Conservation (phyloP, 1,140 invertebrate species). For the Drosophila mayri region DNA sequence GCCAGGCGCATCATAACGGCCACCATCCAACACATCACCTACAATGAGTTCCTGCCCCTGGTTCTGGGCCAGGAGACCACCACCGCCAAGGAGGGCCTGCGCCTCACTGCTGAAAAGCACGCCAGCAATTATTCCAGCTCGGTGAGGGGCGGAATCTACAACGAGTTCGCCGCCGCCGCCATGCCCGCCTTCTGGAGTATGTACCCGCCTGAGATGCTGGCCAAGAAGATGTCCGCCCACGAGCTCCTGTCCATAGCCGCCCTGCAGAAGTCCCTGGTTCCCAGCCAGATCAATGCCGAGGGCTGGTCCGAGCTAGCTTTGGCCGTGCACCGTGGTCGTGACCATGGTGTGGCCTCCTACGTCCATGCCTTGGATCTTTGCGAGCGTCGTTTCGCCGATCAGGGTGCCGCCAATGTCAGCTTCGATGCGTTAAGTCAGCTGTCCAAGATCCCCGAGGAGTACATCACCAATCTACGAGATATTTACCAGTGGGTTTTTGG, state of each 20-base stretch:
- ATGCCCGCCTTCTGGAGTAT: conserved; percentile 92
- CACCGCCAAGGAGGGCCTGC: conserved; percentile 83
- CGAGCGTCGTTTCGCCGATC: conserved; percentile 86
- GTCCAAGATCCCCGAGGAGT: conserved; percentile 76
- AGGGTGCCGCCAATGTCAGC: conserved; percentile 65
- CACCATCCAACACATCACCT: conserved; percentile 93
- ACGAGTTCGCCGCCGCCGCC: conserved; percentile 91
- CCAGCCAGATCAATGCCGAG: conserved; percentile 68
- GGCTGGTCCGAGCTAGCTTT: conserved; percentile 86
- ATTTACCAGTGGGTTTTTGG: conserved; percentile 74
- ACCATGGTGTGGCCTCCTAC: conserved; percentile 96
- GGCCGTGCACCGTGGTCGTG: conserved; percentile 90
- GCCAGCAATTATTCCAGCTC: conserved; percentile 91
- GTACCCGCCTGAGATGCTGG: conserved; percentile 86
- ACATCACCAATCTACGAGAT: conserved; percentile 77
- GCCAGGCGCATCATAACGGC: conserved; percentile 91
- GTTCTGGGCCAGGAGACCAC: conserved; percentile 88
- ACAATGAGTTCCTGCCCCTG: conserved; percentile 93
- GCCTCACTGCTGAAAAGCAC: conserved; percentile 79
- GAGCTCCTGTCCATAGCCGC: conserved; percentile 86
- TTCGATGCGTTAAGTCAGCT: conserved; percentile 64
- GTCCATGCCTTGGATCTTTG: conserved; percentile 88
- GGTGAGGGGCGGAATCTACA: conserved; percentile 85
- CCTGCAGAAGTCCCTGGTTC: conserved; percentile 84
- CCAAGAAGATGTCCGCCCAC: conserved; percentile 78